Conservation (phyloP, 30 jellyfish, hydroid and myxozoan species). For the Hydractinia symbiolongicarpus region DNA sequence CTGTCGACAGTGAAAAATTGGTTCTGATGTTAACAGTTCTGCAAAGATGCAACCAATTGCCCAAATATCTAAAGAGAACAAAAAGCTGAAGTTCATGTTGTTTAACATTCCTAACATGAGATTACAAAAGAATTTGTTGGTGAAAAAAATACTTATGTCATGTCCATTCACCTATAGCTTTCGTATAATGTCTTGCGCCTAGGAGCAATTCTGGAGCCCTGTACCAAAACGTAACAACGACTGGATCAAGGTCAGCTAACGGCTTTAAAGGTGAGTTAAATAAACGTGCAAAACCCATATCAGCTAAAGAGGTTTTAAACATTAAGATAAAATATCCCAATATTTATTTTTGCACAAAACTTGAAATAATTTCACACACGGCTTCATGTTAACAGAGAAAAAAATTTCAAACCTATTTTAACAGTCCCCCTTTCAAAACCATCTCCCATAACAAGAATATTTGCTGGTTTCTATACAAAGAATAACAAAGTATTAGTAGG, state of each 20-base stretch:
- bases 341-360: background rate
- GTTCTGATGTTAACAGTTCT: conserved; percentile 82
- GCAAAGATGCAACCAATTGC: conserved; percentile 97
- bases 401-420: conserved; percentile 58
- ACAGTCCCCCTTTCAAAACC: conserved; percentile 89
- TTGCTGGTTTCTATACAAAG: conserved; percentile 80
- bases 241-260: conserved; percentile 90
- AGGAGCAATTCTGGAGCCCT: conserved; percentile 94
- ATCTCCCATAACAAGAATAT: conserved; percentile 93
- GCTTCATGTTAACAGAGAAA: background rate
- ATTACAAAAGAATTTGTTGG: too few relatives aligned
- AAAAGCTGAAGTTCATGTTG: background rate
- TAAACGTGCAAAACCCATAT: conserved; percentile 90
- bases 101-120: too few relatives aligned
- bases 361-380: background rate
- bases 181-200: conserved; percentile 93
- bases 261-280: conserved; percentile 90
- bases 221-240: conserved; percentile 94
- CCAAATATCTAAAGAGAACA: conserved; percentile 69
- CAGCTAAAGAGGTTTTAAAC: conserved; percentile 43
- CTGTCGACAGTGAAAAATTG: conserved; percentile 91
- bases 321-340: background rate
- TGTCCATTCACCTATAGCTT: conserved; percentile 65
- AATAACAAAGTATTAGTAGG: background rate
- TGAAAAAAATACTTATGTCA: too few relatives aligned